Base-by-base conservation (phyloP, 2,797 vertebrate genomes). In the Hemibagrus guttatus region DNA sequence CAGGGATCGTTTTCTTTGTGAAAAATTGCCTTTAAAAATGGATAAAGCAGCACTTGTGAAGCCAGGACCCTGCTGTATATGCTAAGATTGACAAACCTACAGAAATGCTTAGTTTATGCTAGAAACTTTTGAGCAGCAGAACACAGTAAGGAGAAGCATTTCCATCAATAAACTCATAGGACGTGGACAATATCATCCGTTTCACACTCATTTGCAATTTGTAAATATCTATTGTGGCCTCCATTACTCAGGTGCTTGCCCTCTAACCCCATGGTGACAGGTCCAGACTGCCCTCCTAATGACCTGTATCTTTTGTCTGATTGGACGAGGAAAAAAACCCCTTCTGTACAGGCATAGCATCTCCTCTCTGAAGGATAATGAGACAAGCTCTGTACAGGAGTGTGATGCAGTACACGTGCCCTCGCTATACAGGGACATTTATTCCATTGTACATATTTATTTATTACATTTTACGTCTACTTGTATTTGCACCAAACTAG, bases 291-390 rank as follows among this genome's bases (percentile, higher is more conserved):
- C 86, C 81, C 82, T 31, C 26, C 78, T 90, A 89, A 90, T 89
- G 86, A 86, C 83, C 84, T 82, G 83, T 79, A 81, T 85, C 84
- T 88, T 35, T 31, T n/a, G 87, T 87, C 71, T 86, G 86, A 89
- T 86, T 88, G 86, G 85, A 85, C 72, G 58, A 72, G 64, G 39
- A 72, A 83, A 87, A 84, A 75, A 84, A 46, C 84, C 78, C 31
- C 66, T 68, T 87, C 85, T 88, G 88, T 89, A 87, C 85, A 90
- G 87, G 74, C 69, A 86, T 81, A 82, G 88, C 81, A 79, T 89
- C 90, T 88, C 68, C 52, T 89, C 90, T 87, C 68, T 58, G n/a
- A 83, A 89, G 76, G 85, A 86, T 88, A 86, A 86, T 66, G 52
- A 83, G 59, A 74, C 71, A 56, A 85, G 78, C 86, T 87, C 81